phyloP scores from a whole-genome alignment of 2,888 invertebrate species.

The Drosophila picticornis region DNA sequence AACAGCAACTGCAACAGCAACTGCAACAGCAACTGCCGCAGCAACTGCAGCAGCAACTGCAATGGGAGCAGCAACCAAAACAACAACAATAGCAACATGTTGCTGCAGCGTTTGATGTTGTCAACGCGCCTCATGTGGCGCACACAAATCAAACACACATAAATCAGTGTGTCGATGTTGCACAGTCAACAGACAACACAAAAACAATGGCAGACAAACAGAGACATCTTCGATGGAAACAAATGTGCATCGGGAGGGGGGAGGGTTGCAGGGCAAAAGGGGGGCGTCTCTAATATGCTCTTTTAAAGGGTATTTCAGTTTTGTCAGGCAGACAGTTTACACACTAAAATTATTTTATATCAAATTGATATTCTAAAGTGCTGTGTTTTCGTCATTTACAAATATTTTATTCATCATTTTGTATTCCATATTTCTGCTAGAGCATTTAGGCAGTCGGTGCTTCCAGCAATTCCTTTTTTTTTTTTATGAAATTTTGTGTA shows the following conservation, averaged over 20 bases:
- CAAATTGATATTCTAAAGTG: fast-evolving
- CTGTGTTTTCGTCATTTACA: too few species aligned
- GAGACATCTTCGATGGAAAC: slow-evolving; percentile 49
- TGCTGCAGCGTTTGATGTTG: slow-evolving; percentile 42
- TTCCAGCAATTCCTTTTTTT: background rate
- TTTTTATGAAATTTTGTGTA: slow-evolving; percentile 16
- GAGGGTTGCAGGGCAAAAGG: background rate
- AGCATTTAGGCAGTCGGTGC: background rate
- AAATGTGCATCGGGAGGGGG: background rate
- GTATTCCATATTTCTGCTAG: background rate
- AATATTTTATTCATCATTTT: background rate
- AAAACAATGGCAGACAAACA: slow-evolving; percentile 33
- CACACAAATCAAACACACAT: slow-evolving; percentile 31
- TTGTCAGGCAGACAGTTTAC: too few species aligned
- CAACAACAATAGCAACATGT: slow-evolving; percentile 53
- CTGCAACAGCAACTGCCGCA: slow-evolving; percentile 34
- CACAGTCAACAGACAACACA: slow-evolving; percentile 2
- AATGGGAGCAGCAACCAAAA: slow-evolving; percentile 29
- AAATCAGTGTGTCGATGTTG: slow-evolving; percentile 33
- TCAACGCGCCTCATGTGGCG: slow-evolving; percentile 47
- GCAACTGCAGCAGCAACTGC: slow-evolving; percentile 40
- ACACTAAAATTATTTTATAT: too few species aligned
- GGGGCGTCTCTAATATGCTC: background rate
- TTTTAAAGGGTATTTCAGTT: slow-evolving; percentile 1
- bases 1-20: slow-evolving; percentile 43